Evolutionary conservation across 2,113 vertebrate genomes (phyloP).

Genomic region (Holacanthus passer): DNA sequence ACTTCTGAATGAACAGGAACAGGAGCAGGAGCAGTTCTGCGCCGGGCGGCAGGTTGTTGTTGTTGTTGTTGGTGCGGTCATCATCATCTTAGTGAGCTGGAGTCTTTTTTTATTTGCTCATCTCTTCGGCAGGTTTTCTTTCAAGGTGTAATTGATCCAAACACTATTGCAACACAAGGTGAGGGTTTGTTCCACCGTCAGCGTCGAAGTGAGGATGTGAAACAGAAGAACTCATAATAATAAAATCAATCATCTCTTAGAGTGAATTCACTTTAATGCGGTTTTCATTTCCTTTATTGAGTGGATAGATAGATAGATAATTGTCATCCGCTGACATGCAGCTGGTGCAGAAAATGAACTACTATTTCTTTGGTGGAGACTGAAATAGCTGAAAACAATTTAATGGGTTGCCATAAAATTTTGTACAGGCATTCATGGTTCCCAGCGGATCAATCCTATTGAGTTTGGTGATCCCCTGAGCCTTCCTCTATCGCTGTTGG

Average conservation of each 20-base stretch:
- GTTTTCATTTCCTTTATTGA: conserved; percentile 3
- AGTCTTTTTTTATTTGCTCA: neutral
- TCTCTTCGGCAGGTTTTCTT: neutral
- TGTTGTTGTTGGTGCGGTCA: neutral
- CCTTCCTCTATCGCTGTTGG: too few species aligned
- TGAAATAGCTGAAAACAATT: too few species aligned
- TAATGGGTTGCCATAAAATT: neutral
- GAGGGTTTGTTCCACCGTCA: neutral
- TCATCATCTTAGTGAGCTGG: neutral
- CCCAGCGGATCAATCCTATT: neutral
- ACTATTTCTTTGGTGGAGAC: too few species aligned
- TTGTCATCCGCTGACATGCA: neutral
- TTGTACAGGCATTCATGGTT: neutral
- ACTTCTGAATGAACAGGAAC: conserved; percentile 13
- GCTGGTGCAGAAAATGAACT: neutral
- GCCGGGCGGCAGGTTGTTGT: neutral
- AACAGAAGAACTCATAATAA: neutral
- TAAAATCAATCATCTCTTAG: neutral
- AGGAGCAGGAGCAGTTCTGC: neutral
- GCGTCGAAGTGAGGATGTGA: neutral
- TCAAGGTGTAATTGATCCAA: neutral
- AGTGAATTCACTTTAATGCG: neutral
- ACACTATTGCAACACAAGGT: neutral
- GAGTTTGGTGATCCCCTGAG: neutral
- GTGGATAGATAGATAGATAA: neutral